A percentile compares a stretch with the other conserved stretches of the same genome.
Conservation (phyloP, 2,797 vertebrate genomes). For the Peromyscus melanophrys region DNA sequence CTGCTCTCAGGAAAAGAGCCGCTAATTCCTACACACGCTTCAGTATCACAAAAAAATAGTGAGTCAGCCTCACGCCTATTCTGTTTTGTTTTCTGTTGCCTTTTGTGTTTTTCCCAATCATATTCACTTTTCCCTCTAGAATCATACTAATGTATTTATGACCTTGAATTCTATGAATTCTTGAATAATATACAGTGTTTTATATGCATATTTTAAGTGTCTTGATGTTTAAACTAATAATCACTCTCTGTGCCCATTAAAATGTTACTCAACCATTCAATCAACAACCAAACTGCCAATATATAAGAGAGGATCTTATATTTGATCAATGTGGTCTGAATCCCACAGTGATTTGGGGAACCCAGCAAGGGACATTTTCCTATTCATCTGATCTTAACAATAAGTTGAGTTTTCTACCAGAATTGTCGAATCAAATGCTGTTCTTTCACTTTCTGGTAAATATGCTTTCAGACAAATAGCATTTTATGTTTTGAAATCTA, state of each 20-base stretch:
- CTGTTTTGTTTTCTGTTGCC: constrained; percentile 10
- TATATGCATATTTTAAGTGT: background rate
- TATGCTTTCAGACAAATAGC: constrained; percentile 16
- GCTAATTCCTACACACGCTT: background rate
- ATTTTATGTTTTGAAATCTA: constrained; percentile 48
- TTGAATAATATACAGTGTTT: background rate
- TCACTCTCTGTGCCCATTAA: background rate
- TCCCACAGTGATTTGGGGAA: background rate
- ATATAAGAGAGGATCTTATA: background rate
- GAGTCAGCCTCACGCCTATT: background rate
- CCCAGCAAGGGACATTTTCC: background rate
- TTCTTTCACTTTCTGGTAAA: constrained; percentile 71
- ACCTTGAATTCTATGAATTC: background rate
- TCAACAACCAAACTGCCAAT: constrained; percentile 18
- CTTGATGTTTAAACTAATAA: background rate
- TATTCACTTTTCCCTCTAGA: constrained; percentile 4
- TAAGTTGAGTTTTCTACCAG: constrained; percentile 25
- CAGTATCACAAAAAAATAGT: background rate
- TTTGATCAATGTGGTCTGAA: constrained; percentile 16
- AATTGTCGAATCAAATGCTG: constrained; percentile 8
- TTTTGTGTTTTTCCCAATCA: background rate
- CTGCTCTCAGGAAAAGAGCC: background rate
- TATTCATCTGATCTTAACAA: background rate
- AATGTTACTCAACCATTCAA: constrained; percentile 19
- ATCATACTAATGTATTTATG: background rate